Evolutionary conservation across 1,140 invertebrate species (phyloP).

Genomic region (Cyphomyrmex costatus): DNA sequence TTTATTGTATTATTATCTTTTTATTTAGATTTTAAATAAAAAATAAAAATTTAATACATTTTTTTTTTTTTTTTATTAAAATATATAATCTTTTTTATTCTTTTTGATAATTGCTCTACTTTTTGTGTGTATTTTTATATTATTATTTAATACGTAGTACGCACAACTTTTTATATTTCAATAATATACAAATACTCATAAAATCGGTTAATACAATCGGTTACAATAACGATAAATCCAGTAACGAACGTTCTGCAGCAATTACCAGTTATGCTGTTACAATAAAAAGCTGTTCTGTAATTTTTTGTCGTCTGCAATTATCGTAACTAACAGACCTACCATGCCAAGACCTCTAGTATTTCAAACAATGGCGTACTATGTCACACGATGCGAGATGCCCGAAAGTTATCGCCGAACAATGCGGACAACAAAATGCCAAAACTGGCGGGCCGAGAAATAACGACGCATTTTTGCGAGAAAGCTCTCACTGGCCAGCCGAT

Average conservation of each 20-base stretch:
- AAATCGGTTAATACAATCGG: not conserved
- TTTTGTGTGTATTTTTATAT: not conserved
- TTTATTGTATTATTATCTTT: not conserved
- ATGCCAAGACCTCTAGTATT: not conserved
- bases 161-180: not conserved
- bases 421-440: conserved; percentile 41
- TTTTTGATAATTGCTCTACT: not conserved
- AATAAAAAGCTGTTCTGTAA: conserved; percentile 3
- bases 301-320: conserved; percentile 17
- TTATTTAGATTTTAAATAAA: conserved; percentile 5
- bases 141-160: not conserved
- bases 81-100: not conserved
- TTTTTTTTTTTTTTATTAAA: not conserved
- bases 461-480: conserved; percentile 45
- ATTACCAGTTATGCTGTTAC: not conserved
- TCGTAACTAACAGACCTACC: not conserved
- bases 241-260: not conserved
- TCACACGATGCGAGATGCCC: conserved; percentile 10
- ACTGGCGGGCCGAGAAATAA: conserved; percentile 41
- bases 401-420: conserved; percentile 46
- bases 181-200: not conserved
- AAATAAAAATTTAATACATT: not conserved
- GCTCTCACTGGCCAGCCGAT: conserved; percentile 9
- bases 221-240: not conserved
- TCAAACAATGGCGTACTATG: conserved; percentile 27